Percentiles rank a stretch among this genome's conserved stretches.
Conservation (phyloP, 2,797 vertebrate genomes). For the Gouania willdenowi region DNA sequence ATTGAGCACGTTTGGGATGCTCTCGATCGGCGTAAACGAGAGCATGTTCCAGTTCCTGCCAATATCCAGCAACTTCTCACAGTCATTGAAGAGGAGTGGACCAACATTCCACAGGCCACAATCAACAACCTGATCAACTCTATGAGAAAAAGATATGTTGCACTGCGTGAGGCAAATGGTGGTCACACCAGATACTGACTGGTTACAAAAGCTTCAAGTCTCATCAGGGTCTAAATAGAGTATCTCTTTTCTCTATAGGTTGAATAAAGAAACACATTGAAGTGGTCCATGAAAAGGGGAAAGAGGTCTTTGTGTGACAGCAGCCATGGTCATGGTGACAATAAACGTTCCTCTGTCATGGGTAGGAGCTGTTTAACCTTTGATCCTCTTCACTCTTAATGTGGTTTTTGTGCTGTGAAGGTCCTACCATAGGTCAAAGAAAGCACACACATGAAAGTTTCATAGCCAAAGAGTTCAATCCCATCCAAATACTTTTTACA, state of each 20-base stretch:
- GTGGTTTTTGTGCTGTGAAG: conserved; percentile 20
- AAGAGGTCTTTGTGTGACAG: conserved; percentile 46
- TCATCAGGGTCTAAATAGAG: neutral
- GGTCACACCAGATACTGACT: too few species aligned
- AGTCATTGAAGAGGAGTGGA: too few species aligned
- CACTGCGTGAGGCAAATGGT: too few species aligned
- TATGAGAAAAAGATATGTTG: too few species aligned
- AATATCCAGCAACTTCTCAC: too few species aligned
- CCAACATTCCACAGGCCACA: too few species aligned
- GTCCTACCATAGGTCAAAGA: conserved; percentile 11
- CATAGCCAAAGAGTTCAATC: neutral
- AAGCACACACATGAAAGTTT: conserved; percentile 4
- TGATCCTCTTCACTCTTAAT: conserved; percentile 38
- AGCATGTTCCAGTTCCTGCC: too few species aligned
- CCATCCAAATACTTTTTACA: conserved; percentile 10
- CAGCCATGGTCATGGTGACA: conserved; percentile 53
- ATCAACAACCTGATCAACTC: too few species aligned
- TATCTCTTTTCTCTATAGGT: conserved; percentile 32
- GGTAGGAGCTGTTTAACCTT: conserved; percentile 61
- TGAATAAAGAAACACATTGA: conserved; percentile 49
- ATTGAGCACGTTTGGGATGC: too few species aligned
- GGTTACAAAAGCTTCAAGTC: too few species aligned
- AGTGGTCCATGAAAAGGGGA: conserved; percentile 34
- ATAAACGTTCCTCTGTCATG: conserved; percentile 52
- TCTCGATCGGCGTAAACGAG: too few species aligned